Base-by-base conservation (phyloP, 2,888 invertebrate genomes). In the Hipparchia semele region DNA sequence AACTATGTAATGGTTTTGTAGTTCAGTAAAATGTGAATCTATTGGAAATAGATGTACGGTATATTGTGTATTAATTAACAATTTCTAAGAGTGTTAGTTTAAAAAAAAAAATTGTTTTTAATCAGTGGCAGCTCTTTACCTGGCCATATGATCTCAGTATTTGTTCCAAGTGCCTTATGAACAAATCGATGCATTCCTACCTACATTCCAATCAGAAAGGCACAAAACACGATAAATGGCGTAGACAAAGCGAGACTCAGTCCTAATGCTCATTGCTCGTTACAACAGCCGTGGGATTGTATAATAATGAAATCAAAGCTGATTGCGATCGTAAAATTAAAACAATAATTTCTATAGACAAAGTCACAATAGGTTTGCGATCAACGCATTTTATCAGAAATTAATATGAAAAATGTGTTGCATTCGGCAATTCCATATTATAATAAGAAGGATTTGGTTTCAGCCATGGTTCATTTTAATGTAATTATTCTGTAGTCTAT, bases 91-190 rank as follows among this genome's bases (percentile, higher is more conserved):
- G 54, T 68, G 39, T 69, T 67, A 68, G 66, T 72, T 68, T 68
- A 33, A 68, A 58, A 62, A 61, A 51, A 46, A 33, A 53, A 68
- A 46, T 68, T 61, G 39, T 61, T 72, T 68, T 68, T 33, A 58
- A 60, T 66, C 65, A 39, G 70, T 71, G 71, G 64, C 71, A 70
- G 61, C 60, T 70, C 23, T 60, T 64, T 66, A 51, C 68, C 73
- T 65, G 74, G 86, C 82, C 84, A 85, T 60, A 69, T 83, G 85
- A 86, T 87, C 85, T 89, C 84, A 82, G 84, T 90, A 91, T 92
- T 92, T 90, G 91, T 93, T 94, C 88, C 87, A 92, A 92, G 92
- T 94, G 93, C 92, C 93, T 93, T 93, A 93, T 85, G 89, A 91
- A 90, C 90, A 91, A 91, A 90, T 90, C 84, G 82, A 87, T 86